Percentiles rank a stretch among this genome's conserved stretches.
Conservation (phyloP, 2,888 invertebrate genomes). For the Athetis lepigone region DNA sequence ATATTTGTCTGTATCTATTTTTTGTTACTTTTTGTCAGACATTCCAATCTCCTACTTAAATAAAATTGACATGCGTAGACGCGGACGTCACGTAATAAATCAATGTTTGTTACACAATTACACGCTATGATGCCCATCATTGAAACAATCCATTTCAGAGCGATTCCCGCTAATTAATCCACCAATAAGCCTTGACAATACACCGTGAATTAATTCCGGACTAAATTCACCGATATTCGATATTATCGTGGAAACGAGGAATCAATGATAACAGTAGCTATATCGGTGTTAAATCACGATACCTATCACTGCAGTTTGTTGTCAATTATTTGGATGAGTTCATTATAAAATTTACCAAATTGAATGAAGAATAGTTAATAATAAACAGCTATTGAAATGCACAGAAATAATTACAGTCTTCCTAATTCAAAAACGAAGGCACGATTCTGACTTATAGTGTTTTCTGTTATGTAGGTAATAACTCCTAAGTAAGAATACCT, state of each 20-base stretch:
- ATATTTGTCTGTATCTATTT: too few relatives aligned
- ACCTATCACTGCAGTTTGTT: slow-evolving; percentile 37
- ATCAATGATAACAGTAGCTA: slow-evolving; percentile 19
- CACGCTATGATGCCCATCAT: slow-evolving; percentile 4
- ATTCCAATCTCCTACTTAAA: too few relatives aligned
- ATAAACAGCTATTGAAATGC: too few relatives aligned
- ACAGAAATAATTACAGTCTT: too few relatives aligned
- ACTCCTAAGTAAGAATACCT: too few relatives aligned
- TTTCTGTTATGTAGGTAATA: too few relatives aligned
- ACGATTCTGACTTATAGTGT: too few relatives aligned
- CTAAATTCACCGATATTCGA: background rate
- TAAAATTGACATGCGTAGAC: background rate
- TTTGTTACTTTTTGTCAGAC: too few relatives aligned
- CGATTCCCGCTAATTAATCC: background rate
- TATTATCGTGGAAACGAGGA: background rate
- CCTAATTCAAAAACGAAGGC: too few relatives aligned
- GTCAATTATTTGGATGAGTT: slow-evolving; percentile 40
- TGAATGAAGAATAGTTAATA: too few relatives aligned
- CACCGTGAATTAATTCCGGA: background rate
- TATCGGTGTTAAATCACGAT: slow-evolving; percentile 35
- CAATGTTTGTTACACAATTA: background rate
- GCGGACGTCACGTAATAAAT: background rate
- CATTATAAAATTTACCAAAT: too few relatives aligned
- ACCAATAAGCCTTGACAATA: background rate
- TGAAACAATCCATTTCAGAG: background rate